Base-by-base conservation (phyloP, 1,140 invertebrate genomes). In the Halictus rubicundus region DNA sequence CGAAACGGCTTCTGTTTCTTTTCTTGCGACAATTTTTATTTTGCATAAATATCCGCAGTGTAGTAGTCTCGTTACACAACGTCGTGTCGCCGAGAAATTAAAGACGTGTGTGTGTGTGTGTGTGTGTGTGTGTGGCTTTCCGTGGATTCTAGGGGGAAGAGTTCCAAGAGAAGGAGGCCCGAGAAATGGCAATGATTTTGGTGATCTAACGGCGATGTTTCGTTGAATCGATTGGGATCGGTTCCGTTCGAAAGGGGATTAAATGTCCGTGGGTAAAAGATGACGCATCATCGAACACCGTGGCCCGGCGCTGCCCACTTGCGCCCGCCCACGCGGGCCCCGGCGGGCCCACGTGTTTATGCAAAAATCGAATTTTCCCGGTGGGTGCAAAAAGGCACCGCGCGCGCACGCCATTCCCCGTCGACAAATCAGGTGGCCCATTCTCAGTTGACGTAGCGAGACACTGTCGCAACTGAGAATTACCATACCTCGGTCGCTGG, bases 341-440 rank as follows among this genome's bases (percentile, higher is more conserved):
- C 14, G 2, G 10, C 42, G 42, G 42, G 7, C 73, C 73, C 64
- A 76, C 73, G 52, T 68, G 64, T 76, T 68, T 76, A 76, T 76
- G 73, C 73, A 76, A 60, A 76, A 76, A 76, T 76, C 54, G 32
- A 68, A 76, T 76, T 76, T 68, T 68, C 54, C 73, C 52, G 60
- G 61, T 65, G 71, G 71, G 64, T 57, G 59, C 39, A 76, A 76
- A 76, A 27, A n/a, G 32, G 64, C 54, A 9, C n/a, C 21, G 19
- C 54, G 52, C 16, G 16, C 52, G 19, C n/a, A 16, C 21, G 54
- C 39, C 64, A 27, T 68, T 59, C 39, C 52, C 65, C 64, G n/a
- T 68, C 54, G 73, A 76, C 73, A 76, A 76, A 76, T 68, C 73
- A 60, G 64, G 73, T 76, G 60, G 12, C 73, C 70, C 39, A 9